Base-by-base conservation (phyloP, 1,140 invertebrate species). In the Trichogramma pretiosum region DNA sequence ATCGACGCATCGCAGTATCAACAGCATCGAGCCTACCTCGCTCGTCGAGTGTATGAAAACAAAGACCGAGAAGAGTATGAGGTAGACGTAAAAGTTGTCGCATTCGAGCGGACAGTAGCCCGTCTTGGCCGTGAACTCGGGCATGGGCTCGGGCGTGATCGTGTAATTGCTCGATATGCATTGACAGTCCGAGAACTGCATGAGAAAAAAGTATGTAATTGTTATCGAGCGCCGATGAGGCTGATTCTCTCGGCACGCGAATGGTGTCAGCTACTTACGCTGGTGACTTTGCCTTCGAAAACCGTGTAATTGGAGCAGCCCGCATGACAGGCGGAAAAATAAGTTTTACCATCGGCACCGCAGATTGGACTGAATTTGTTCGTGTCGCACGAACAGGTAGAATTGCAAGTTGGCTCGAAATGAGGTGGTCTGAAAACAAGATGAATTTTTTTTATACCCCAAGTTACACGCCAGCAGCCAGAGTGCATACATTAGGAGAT, bases 31-130 rank as follows among this genome's bases (percentile, higher is more conserved):
- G 39, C 89, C 90, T 14, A 94, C 90, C 70, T 94, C 90, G 18
- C 85, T 88, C 19, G 87, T 93, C 30, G 90, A 91, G 67, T 93
- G 89, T 50, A 91, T 85, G 67, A 93, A 87, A 61, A 92, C 89
- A 64, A 90, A 84, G 35, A 89, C 73, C 3, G 88, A 89, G 72
- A 93, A 92, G 19, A 93, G 75, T 45, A 85, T 75, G 56, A 93
- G 83, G 67, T 93, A 94, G 62, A 81, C 76, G 61, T 84, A 79
- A 57, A 91, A 87, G 64, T 84, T 85, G 52, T 74, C 73, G 70
- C 88, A 92, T 49, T 85, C 74, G n/a, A 80, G 74, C 49, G 81
- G 77, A 69, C 89, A 93, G 62, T 84, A 84, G 43, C 88, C 88
- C 46, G 78, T 80, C 43, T 65, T 72, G n/a, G 80, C 80, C 17